Percentiles rank a stretch among this genome's conserved stretches.
Evolutionary conservation across 1,140 invertebrate genomes (phyloP).

Genomic region (Dolichoris vasculosae): DNA sequence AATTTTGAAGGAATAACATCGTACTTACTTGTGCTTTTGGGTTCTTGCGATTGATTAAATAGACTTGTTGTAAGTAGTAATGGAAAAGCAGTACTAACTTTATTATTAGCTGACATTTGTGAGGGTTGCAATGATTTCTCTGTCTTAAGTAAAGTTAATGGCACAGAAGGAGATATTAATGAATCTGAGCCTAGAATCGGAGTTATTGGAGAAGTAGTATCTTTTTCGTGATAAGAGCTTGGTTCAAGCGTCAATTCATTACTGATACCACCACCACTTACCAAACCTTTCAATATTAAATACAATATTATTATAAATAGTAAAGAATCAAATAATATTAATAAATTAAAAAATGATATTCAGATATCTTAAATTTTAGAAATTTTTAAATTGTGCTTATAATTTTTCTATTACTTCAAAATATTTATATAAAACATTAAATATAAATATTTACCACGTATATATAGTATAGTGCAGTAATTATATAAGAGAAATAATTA

Average conservation of each 20-base stretch:
- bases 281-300: slow-evolving; percentile 61
- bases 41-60: slow-evolving; percentile 70
- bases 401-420: too few species aligned
- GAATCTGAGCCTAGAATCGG: slow-evolving; percentile 69
- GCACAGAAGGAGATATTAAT: slow-evolving; percentile 70
- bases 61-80: slow-evolving; percentile 76
- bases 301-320: background rate
- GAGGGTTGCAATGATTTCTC: slow-evolving; percentile 78
- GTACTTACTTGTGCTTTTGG: slow-evolving; percentile 71
- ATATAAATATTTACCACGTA: too few species aligned
- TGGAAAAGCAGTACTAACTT: slow-evolving; percentile 86
- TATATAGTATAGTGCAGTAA: background rate
- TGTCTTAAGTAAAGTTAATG: slow-evolving; percentile 64
- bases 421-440: too few species aligned
- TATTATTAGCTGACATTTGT: slow-evolving; percentile 81
- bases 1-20: background rate
- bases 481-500: background rate
- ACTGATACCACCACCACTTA: slow-evolving; percentile 69
- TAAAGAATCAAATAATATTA: background rate
- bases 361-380: too few species aligned
- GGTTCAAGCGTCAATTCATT: slow-evolving; percentile 71
- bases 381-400: too few species aligned
- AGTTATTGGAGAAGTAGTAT: slow-evolving; percentile 66
- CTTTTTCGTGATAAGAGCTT: slow-evolving; percentile 69
- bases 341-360: too few species aligned